Evolutionary conservation across 92 coral and sea anemone species (phyloP), one percentile per base, ranked within the genome.

Genomic region (Metridium senile): DNA sequence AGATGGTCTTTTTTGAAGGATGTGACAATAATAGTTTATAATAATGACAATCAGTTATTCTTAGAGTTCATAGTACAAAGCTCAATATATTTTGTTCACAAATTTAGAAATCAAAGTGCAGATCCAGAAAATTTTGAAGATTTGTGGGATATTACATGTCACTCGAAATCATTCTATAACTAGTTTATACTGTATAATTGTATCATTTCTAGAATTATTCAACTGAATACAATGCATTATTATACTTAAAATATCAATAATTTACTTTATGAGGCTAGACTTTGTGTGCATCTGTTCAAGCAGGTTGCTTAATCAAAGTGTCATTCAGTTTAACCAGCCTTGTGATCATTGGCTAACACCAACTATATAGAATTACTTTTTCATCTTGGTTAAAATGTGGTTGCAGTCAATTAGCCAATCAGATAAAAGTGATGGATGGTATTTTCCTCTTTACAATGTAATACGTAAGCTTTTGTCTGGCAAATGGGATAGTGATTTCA

Each of bases 361-460:
- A 16, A 54, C 61, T 16, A 21, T 54, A 54, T 54, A 54, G 61
- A 54, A 54, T 54, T 54, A 2, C n/a, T 20, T 16, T 16, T 54
- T 39, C 49, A 39, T 54, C 4, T 54, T 54, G 61, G 61, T 54
- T 21, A 54, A 21, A 54, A 54, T 54, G 61, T 54, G 61, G 61
- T 54, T 19, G 23, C 61, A 54, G 25, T 21, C 61, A 20, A 54
- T 54, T 45, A 20, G 3, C 61, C 61, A 54, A 54, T 54, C 21
- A 20, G n/a, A 9, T 54, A 3, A 16, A 9, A 3, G 13, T 54
- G 25, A 16, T 20, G 4, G 61, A 54, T 54, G 25, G 3, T 54
- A 17, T 54, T 21, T 21, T 21, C 4, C 6, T 39, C 6, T 39
- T 39, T 39, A 4, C 49, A 39, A 39, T 39, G 8, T 39, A 39